These are phyloP conservation scores for Antedon mediterranea DNA, from an alignment of 53 echinoderm and acorn worm species.

Conservation along the genomic window DNA sequence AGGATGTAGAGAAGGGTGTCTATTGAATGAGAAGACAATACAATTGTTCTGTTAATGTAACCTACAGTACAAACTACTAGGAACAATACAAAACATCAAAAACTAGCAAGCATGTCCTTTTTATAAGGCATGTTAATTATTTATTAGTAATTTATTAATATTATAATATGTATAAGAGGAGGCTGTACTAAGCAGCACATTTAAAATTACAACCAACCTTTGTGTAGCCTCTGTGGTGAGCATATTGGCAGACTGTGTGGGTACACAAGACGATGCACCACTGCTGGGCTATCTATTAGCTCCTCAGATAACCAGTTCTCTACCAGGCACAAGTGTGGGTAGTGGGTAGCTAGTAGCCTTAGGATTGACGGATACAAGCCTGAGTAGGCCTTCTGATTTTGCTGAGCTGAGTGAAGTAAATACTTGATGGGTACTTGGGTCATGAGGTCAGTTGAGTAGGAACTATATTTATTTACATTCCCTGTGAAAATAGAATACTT, in stretches of 20 bases:
- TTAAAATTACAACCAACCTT: too few relatives aligned
- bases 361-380: conserved; percentile 77
- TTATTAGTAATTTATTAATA: too few relatives aligned
- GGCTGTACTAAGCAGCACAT: too few relatives aligned
- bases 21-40: too few relatives aligned
- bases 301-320: conserved; percentile 92
- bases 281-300: conserved; percentile 24
- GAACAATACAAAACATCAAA: too few relatives aligned
- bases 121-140: too few relatives aligned
- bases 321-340: conserved; percentile 92
- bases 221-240: conserved; percentile 32
- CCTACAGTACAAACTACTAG: too few relatives aligned
- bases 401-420: conserved; percentile 68
- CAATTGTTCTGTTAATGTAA: too few relatives aligned
- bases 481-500: conserved; percentile 14
- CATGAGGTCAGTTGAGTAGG: conserved; percentile 77
- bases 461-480: conserved; percentile 53
- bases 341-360: conserved; percentile 84
- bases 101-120: too few relatives aligned
- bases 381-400: conserved; percentile 51
- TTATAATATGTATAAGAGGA: too few relatives aligned
- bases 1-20: too few relatives aligned
- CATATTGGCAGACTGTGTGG: conserved; percentile 2
- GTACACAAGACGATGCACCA: background rate
- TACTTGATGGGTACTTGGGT: conserved; percentile 96